Base-by-base conservation (phyloP, 2,113 vertebrate species). In the Neodon shergylaensis region DNA sequence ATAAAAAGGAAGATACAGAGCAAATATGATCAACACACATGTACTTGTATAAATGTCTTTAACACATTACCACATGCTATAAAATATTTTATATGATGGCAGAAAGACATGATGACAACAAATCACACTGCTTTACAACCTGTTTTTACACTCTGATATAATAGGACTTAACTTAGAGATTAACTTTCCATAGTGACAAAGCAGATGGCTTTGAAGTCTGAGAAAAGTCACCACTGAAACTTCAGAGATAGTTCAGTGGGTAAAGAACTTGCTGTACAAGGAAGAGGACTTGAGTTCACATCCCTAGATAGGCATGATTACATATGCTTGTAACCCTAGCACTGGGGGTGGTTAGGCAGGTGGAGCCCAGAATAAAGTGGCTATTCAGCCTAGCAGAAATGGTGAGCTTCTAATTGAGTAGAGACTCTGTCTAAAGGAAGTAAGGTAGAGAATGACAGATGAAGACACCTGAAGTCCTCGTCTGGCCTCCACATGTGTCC, bases 111-210 rank as follows among this genome's bases (percentile, higher is more conserved):
- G n/a, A 90, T 2, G n/a, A 90, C 2, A 88, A 47, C 49, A 70
- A 78, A 81, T 39, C 39, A 90, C 3, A 86, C 2, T 66, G 65
- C 24, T 87, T 95, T 44, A 54, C 22, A 83, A 58, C 89, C 0
- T 78, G 42, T 83, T 89, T 94, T 49, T 49, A 88, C 3, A 91
- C 33, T 13, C 26, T 65, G 33, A 97, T 70, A 72, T 66, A 36
- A 92, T 49, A 91, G 58, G 22, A 28, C 90, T 85, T 85, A 81
- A 88, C 26, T 94, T 93, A 90, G 54, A 54, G 16, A 86, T 44
- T 91, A 83, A 54, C 63, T 95, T 42, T 93, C 58, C 78, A 93
- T 13, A 63, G 68, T 70, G 76, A 94, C 16, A 81, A 92, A 94
- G 44, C 9, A 72, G 70, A 90, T 19, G 76, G 4, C 19, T 7